Evolutionary conservation across 1,140 invertebrate genomes (phyloP).

Genomic region (Piezodorus guildinii): DNA sequence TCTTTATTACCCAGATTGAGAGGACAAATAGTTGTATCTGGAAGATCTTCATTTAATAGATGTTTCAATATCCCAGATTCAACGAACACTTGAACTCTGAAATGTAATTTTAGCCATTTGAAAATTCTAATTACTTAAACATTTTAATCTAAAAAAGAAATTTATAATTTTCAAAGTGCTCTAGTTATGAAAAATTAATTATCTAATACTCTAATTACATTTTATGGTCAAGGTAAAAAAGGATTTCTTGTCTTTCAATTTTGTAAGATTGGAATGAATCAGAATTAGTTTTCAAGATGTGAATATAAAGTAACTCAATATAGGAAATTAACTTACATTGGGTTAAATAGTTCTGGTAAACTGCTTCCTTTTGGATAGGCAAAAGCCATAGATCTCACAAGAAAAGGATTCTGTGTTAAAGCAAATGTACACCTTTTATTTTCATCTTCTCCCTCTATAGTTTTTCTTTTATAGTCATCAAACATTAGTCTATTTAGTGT

Average conservation of each 20-base stretch:
- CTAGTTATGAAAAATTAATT: not conserved
- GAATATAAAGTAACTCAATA: too few species aligned
- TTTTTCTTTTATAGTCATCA: constrained; percentile 51
- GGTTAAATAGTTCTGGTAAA: constrained; percentile 46
- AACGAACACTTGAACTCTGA: constrained; percentile 49
- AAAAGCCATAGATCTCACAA: constrained; percentile 51
- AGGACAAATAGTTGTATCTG: constrained; percentile 62
- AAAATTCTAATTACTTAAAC: not conserved
- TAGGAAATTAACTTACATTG: constrained; percentile 43
- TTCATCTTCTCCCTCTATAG: constrained; percentile 42
- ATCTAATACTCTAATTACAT: not conserved
- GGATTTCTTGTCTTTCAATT: too few species aligned
- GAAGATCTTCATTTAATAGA: constrained; percentile 45
- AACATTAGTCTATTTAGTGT: constrained; percentile 53
- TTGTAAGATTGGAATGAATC: too few species aligned
- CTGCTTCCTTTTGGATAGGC: constrained; percentile 49
- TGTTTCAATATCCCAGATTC: constrained; percentile 61
- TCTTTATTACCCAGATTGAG: constrained; percentile 66
- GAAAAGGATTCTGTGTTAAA: constrained; percentile 49
- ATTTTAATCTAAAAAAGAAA: not conserved
- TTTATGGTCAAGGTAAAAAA: not conserved
- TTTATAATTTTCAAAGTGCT: not conserved
- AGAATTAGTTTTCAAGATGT: too few species aligned
- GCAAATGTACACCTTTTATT: constrained; percentile 56
- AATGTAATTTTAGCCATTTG: constrained; percentile 28